These are phyloP conservation scores for Arge pagana DNA, from an alignment of 2,888 invertebrate species.

Conservation along the genomic window DNA sequence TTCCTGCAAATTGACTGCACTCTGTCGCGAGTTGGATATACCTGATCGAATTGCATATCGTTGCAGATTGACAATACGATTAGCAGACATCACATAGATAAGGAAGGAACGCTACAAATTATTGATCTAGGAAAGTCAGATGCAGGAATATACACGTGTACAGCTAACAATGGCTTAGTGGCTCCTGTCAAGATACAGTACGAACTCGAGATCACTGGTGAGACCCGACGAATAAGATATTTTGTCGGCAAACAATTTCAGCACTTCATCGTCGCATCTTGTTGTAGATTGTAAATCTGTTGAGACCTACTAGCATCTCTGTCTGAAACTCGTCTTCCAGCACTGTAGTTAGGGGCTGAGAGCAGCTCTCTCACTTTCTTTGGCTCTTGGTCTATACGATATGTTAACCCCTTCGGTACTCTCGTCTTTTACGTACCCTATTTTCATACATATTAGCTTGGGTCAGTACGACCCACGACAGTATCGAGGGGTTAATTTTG, in stretches of 20 bases:
- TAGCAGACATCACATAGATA: slow-evolving; percentile 72
- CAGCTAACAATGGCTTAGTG: slow-evolving; percentile 80
- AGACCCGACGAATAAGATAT: slow-evolving; percentile 43
- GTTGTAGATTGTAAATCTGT: too few species aligned
- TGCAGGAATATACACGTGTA: slow-evolving; percentile 83
- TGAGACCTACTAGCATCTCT: too few species aligned
- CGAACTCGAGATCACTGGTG: slow-evolving; percentile 75
- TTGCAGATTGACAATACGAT: slow-evolving; percentile 73
- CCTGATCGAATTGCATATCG: background rate
- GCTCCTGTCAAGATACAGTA: slow-evolving; percentile 71
- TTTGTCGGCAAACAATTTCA: background rate
- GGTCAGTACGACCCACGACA: too few species aligned
- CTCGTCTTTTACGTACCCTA: too few species aligned
- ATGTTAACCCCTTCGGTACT: too few species aligned
- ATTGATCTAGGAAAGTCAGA: slow-evolving; percentile 80
- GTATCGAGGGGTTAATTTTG: too few species aligned
- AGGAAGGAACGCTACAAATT: slow-evolving; percentile 81
- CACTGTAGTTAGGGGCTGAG: too few species aligned
- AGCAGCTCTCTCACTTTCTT: too few species aligned
- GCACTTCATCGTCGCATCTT: background rate
- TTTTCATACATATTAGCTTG: too few species aligned
- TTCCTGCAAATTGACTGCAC: background rate
- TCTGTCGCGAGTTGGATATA: background rate
- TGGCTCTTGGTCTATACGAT: too few species aligned
- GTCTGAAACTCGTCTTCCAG: too few species aligned